phyloP scores from a whole-genome alignment of 2,797 vertebrate species.

The Poeciliopsis gracilis region DNA sequence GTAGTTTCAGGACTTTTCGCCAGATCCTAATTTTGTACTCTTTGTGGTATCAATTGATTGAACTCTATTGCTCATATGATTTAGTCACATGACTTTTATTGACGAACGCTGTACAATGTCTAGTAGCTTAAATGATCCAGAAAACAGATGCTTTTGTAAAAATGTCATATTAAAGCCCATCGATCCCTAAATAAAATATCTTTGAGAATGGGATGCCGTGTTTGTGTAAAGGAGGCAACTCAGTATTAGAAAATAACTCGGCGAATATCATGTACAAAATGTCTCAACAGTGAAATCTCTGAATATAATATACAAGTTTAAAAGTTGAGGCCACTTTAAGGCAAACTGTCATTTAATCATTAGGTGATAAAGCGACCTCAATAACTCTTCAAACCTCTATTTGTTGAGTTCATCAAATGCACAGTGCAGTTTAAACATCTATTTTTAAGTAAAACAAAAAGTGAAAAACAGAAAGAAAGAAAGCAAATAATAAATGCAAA shows the following conservation, averaged over 20 bases:
- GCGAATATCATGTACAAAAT: neutral
- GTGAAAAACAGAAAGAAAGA: neutral
- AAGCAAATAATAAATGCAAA: conserved; percentile 61
- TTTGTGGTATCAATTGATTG: too few relatives aligned
- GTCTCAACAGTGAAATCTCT: neutral
- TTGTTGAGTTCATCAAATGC: conserved; percentile 16
- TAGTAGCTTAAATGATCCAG: too few relatives aligned
- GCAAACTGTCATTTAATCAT: conserved; percentile 9
- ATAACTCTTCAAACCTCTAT: conserved; percentile 29
- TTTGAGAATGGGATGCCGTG: too few relatives aligned
- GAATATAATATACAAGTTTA: neutral
- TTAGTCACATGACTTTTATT: too few relatives aligned
- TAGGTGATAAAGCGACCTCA: conserved; percentile 21
- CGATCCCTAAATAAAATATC: too few relatives aligned
- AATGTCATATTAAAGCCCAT: too few relatives aligned
- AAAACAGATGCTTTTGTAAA: too few relatives aligned
- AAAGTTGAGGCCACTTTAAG: neutral
- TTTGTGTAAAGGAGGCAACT: neutral
- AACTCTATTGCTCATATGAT: too few relatives aligned
- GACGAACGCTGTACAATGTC: too few relatives aligned
- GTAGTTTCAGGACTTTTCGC: neutral
- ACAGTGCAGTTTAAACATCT: conserved; percentile 35
- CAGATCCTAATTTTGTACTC: too few relatives aligned
- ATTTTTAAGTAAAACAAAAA: conserved; percentile 27
- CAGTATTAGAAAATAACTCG: neutral